Percentiles rank a stretch among this genome's conserved stretches.
Evolutionary conservation across 2,797 vertebrate genomes (phyloP).

Genomic region (Echiichthys vipera): DNA sequence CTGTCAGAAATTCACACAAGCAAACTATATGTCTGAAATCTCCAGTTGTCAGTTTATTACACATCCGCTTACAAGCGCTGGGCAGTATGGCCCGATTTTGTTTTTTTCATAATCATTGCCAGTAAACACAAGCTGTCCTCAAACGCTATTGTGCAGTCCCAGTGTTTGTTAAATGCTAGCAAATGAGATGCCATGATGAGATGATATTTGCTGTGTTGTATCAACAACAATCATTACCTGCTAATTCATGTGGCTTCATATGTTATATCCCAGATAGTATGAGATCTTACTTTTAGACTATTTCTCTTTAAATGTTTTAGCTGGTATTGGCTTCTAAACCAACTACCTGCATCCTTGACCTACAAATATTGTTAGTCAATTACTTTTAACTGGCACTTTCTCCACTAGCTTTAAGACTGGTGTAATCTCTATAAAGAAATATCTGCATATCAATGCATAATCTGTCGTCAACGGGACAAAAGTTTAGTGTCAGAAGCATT

Average conservation of each 20-base stretch:
- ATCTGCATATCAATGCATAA: too few species aligned
- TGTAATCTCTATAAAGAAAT: too few species aligned
- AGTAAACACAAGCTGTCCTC: neutral
- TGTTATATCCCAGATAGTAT: neutral
- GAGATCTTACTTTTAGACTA: neutral
- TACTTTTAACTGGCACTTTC: neutral
- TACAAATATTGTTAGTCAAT: neutral
- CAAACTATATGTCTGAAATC: slow-evolving; percentile 16
- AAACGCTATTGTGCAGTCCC: too few species aligned
- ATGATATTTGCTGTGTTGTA: neutral
- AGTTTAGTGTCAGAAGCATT: too few species aligned
- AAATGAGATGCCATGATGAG: neutral
- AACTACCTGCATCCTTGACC: neutral
- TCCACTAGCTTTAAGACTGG: neutral
- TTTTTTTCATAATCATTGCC: neutral
- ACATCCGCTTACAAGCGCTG: neutral
- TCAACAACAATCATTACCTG: neutral
- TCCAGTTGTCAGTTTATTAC: slow-evolving; percentile 20
- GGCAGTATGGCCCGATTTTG: neutral
- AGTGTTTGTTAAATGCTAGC: neutral
- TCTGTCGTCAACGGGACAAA: too few species aligned
- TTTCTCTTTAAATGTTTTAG: neutral
- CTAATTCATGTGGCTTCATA: neutral
- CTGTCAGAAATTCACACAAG: slow-evolving; percentile 20
- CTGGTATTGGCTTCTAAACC: neutral